A percentile compares a stretch with the other conserved stretches of the same genome.
Conservation (phyloP, 64 coral and sea anemone species). For the Dendronephthya gigantea region DNA sequence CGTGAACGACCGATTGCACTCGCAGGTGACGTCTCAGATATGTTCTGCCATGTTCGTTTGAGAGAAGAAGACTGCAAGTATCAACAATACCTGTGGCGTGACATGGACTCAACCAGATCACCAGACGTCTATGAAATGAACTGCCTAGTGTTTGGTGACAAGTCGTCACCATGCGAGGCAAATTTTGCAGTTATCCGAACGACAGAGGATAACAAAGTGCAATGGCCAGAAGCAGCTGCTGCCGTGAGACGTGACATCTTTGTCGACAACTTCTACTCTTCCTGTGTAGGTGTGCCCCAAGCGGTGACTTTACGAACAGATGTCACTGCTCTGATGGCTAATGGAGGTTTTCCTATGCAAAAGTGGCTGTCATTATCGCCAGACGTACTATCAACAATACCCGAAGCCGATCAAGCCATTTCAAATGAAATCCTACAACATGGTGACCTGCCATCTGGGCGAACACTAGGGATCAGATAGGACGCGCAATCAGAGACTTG, state of each 20-base stretch:
- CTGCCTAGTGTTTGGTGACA: not conserved
- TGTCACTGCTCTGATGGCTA: constrained; percentile 20
- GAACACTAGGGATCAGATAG: not conserved
- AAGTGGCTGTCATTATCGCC: constrained; percentile 22
- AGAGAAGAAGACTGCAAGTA: not conserved
- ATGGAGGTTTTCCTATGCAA: constrained; percentile 18
- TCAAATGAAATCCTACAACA: not conserved
- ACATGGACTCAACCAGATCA: not conserved
- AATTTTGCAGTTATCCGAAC: not conserved
- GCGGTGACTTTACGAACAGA: not conserved
- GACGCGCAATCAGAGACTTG: not conserved
- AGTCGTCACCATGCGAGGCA: not conserved
- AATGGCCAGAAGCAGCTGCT: not conserved
- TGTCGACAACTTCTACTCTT: constrained; percentile 26
- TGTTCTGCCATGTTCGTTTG: not conserved
- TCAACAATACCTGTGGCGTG: not conserved
- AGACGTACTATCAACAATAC: not conserved
- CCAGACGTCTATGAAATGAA: not conserved
- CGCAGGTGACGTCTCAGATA: not conserved
- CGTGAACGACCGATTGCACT: not conserved
- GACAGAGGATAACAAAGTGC: not conserved
- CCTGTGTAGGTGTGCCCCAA: not conserved
- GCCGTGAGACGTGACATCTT: constrained; percentile 13
- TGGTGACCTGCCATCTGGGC: not conserved
- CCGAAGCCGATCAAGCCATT: not conserved